phyloP scores from a whole-genome alignment of 2,797 vertebrate genomes.

The Clarias fuscus region DNA sequence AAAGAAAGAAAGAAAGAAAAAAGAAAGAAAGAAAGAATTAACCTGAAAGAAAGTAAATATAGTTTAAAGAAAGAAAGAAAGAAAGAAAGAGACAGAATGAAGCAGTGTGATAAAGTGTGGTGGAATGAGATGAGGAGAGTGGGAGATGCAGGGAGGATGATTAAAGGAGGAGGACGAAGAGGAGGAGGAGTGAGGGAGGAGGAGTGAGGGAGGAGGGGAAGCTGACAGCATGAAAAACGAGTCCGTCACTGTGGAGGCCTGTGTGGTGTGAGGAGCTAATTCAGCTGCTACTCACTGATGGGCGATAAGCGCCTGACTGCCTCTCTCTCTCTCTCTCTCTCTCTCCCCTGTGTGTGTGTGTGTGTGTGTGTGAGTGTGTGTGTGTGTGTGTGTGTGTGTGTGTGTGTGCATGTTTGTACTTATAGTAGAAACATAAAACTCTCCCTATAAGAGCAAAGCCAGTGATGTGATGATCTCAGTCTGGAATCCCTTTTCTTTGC shows the following conservation, averaged over 20 bases:
- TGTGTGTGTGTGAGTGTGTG: neutral
- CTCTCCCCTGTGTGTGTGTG: neutral
- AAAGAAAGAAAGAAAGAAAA: neutral
- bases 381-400: neutral
- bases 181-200: neutral
- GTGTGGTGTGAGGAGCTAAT: conserved; percentile 51
- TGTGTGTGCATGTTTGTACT: conserved; percentile 3
- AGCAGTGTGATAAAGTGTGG: neutral
- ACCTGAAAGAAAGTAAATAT: neutral
- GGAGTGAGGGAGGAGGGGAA: conserved; percentile 7
- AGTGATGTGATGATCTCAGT: conserved; percentile 58
- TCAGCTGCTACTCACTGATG: conserved; percentile 50
- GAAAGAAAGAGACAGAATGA: neutral
- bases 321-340: conserved; percentile 1
- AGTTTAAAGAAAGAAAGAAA: neutral
- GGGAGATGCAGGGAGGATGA: neutral
- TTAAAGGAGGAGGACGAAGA: neutral
- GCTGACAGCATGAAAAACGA: conserved; percentile 56
- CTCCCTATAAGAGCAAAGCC: neutral
- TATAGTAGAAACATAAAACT: neutral
- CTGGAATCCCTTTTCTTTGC: conserved; percentile 61
- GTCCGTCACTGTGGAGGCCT: conserved; percentile 46
- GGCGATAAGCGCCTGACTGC: conserved; percentile 62
- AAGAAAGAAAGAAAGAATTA: neutral
- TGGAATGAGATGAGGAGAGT: neutral